Evolutionary conservation across 2,113 vertebrate species (phyloP).

Genomic region (Phaetusa simplex): DNA sequence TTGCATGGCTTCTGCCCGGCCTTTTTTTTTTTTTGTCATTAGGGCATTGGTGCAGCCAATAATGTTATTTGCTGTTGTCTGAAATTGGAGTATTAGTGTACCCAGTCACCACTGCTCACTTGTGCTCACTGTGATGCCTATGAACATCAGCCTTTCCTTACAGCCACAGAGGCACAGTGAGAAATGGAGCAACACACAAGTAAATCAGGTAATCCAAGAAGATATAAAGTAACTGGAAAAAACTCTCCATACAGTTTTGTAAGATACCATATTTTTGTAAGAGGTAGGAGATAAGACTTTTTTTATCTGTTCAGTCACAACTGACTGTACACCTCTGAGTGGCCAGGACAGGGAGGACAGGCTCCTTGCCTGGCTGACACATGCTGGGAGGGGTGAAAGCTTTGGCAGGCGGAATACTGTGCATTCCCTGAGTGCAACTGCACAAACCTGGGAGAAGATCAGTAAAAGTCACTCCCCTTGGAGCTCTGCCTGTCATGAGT

Average conservation of each 20-base stretch:
- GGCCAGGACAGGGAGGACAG: background rate
- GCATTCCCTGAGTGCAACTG: background rate
- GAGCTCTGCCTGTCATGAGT: background rate
- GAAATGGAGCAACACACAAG: background rate
- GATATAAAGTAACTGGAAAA: background rate
- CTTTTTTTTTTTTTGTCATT: background rate
- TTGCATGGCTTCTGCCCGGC: background rate
- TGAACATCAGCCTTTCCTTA: background rate
- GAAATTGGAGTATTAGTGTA: background rate
- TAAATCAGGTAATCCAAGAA: background rate
- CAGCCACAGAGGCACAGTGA: background rate
- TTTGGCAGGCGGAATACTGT: background rate
- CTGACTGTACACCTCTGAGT: background rate
- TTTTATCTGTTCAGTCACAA: background rate
- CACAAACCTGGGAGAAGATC: background rate
- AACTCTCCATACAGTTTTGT: accelerated
- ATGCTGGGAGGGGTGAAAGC: accelerated
- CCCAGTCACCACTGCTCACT: background rate
- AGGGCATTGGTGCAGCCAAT: background rate
- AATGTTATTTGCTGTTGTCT: background rate
- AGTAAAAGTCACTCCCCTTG: background rate
- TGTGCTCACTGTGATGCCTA: background rate
- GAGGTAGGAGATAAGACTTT: background rate
- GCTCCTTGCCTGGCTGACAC: background rate
- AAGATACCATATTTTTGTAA: background rate